A percentile compares a stretch with the other conserved stretches of the same genome.
These are phyloP conservation scores for Kradibia gibbosae DNA, from an alignment of 1,140 invertebrate species.

Conservation along the genomic window DNA sequence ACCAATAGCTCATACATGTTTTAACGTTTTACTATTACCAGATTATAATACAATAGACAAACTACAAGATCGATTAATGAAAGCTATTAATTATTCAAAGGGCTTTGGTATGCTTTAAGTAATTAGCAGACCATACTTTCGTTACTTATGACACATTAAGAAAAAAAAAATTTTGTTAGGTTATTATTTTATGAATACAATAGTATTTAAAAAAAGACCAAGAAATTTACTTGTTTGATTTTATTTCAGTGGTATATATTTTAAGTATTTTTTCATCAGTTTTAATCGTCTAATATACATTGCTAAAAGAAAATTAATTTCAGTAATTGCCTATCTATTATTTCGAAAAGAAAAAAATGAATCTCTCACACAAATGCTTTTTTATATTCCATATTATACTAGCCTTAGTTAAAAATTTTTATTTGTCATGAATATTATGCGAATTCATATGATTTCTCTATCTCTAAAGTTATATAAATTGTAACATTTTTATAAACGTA, in stretches of 20 bases:
- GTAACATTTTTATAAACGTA: slow-evolving; percentile 44
- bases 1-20: slow-evolving; percentile 94
- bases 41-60: slow-evolving; percentile 89
- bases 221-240: neutral
- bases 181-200: neutral
- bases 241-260: neutral
- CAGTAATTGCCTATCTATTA: neutral
- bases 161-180: slow-evolving; percentile 31
- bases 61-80: slow-evolving; percentile 87
- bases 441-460: slow-evolving; percentile 49
- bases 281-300: neutral
- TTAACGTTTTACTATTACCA: slow-evolving; percentile 94
- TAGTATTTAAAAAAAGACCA: neutral
- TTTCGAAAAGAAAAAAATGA: neutral
- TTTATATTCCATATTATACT: neutral
- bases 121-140: slow-evolving; percentile 33
- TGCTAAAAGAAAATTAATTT: neutral
- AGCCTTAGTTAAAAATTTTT: slow-evolving; percentile 43
- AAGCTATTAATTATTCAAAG: slow-evolving; percentile 92
- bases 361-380: neutral
- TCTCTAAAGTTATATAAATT: slow-evolving; percentile 57
- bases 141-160: slow-evolving; percentile 34
- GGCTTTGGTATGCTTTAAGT: slow-evolving; percentile 87
- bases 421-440: slow-evolving; percentile 53
- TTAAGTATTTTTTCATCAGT: neutral